Conservation (phyloP, 2,888 invertebrate genomes). For the Cephus pygmeus region DNA sequence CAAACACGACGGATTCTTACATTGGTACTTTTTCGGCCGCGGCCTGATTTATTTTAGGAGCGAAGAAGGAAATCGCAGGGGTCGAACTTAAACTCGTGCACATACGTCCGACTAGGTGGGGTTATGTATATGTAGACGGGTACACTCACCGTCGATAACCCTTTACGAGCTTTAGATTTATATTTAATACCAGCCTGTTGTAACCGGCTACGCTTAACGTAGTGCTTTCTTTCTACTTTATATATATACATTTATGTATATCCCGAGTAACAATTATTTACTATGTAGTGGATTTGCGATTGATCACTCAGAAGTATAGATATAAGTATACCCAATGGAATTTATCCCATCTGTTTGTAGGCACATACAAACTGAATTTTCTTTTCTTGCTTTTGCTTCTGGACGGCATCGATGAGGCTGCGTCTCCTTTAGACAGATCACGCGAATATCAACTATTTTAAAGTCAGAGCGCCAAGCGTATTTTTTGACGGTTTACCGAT, state of each 20-base stretch:
- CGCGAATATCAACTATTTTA: too few relatives aligned
- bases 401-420: too few relatives aligned
- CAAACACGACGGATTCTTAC: conserved; percentile 6
- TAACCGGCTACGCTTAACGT: not conserved
- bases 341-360: too few relatives aligned
- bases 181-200: not conserved
- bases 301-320: not conserved
- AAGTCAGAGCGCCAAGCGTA: too few relatives aligned
- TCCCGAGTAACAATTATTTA: not conserved
- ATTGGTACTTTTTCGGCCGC: conserved; percentile 11
- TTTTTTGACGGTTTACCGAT: too few relatives aligned
- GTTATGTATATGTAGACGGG: not conserved
- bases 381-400: too few relatives aligned
- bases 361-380: too few relatives aligned
- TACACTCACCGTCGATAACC: not conserved
- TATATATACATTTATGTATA: not conserved
- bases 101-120: not conserved
- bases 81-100: not conserved
- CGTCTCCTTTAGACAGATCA: too few relatives aligned
- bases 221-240: not conserved
- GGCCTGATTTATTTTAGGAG: not conserved
- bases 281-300: not conserved
- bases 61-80: not conserved
- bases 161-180: not conserved
- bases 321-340: too few relatives aligned